phyloP scores from a whole-genome alignment of 2,888 invertebrate species.

The Epinotia brunnichana region DNA sequence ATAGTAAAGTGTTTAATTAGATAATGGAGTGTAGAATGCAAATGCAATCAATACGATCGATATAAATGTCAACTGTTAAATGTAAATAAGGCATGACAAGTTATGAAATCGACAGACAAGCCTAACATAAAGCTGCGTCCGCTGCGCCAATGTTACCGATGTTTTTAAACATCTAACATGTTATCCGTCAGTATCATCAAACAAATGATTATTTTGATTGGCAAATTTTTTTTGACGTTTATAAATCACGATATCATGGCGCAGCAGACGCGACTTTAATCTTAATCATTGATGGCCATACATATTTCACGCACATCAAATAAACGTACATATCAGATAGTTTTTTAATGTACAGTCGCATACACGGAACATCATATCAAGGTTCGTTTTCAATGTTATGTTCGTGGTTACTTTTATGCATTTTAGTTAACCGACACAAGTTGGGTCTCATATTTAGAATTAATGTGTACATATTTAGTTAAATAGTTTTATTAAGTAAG shows the following conservation, averaged over 20 bases:
- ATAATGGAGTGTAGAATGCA: conserved; percentile 37
- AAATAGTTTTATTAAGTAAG: too few species aligned
- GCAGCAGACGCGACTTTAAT: too few species aligned
- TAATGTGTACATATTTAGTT: background rate
- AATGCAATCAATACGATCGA: conserved; percentile 30
- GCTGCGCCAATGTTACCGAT: too few species aligned
- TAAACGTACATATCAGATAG: background rate
- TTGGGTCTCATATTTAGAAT: background rate
- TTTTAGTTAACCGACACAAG: background rate
- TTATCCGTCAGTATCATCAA: too few species aligned
- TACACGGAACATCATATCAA: conserved; percentile 24
- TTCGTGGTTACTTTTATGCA: background rate
- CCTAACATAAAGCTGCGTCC: too few species aligned
- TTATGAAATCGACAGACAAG: conserved; percentile 58
- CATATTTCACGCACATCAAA: conserved; percentile 22
- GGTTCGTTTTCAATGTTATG: conserved; percentile 11
- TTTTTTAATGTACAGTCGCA: conserved; percentile 17
- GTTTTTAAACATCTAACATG: too few species aligned
- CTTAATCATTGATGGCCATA: conserved; percentile 35
- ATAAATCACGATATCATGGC: too few species aligned
- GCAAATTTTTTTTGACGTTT: too few species aligned
- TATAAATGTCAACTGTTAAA: conserved; percentile 55
- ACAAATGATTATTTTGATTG: too few species aligned
- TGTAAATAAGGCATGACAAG: conserved; percentile 77
- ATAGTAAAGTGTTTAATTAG: conserved; percentile 46